Base-by-base conservation (phyloP, 2,888 invertebrate genomes). In the Lissocephala sabroskyi region DNA sequence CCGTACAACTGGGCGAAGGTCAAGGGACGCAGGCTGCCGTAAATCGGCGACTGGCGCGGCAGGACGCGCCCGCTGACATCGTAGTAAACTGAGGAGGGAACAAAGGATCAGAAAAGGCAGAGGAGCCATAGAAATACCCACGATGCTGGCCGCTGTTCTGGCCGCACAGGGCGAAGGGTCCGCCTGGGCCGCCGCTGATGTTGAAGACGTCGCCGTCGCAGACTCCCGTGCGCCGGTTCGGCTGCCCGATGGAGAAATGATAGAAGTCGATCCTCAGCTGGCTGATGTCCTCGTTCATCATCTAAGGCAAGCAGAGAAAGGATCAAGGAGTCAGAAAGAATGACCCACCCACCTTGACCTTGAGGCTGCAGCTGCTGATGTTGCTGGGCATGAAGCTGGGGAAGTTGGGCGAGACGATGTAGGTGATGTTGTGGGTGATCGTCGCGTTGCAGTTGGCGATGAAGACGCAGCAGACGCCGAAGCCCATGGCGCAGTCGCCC, bases 391-490 rank as follows among this genome's bases (percentile, higher is more conserved):
- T 90, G 52, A 93, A 87, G 70, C 92, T 92, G 1, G 94, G 94
- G 84, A 94, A 94, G 56, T 89, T 89, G 0, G 94, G 94, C 30
- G 92, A 94, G 67, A 91, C 89, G 82, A 94, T 91, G 84, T 94
- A 94, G 0, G 94, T 94, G 49, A 93, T 86, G 84, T 94, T 94
- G 85, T 92, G 92, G 79, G 87, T 87, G 30, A 92, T 88, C 54
- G 88, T 88, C 33, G 89, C 89, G 19, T 90, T 90, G 83, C 94
- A 94, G 39, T 89, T 89, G 52, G 91, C 89, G 65, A 91, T 89
- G 82, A 93, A 94, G 45, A 94, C 89, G 82, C 94, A 94, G 79
- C 94, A 94, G 7, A 94, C 93, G 1, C 94, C 94, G 58, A 94
- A 92, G 6, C 94, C 94, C 55, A 92, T 87, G 0, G 94, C 94